Percentiles rank a stretch among this genome's conserved stretches.
phyloP scores from a whole-genome alignment of 2,888 invertebrate species.

The Tipula helvola region DNA sequence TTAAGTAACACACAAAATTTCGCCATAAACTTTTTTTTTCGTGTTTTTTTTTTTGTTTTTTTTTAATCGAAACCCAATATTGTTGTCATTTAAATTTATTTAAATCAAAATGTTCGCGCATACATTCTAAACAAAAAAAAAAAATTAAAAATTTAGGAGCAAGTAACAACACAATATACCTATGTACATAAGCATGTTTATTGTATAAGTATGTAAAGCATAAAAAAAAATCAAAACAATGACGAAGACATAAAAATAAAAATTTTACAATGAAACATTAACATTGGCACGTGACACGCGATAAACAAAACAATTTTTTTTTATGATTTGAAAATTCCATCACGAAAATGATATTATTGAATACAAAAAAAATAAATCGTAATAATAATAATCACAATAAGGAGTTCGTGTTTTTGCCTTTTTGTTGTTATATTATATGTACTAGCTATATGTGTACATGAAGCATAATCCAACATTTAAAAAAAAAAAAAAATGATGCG shows the following conservation, averaged over 20 bases:
- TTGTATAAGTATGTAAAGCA: not conserved
- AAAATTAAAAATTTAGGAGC: not conserved
- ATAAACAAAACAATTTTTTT: not conserved
- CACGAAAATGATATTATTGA: conserved; percentile 6
- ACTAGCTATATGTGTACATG: not conserved
- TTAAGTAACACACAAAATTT: not conserved
- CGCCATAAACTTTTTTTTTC: not conserved
- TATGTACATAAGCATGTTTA: not conserved
- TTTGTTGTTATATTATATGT: not conserved
- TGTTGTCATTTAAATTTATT: not conserved
- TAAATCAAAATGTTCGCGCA: not conserved
- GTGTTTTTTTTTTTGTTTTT: not conserved
- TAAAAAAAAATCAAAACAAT: not conserved
- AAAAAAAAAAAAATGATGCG: not conserved
- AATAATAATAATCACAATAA: not conserved
- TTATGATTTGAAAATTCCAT: conserved; percentile 6
- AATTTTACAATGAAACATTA: conserved; percentile 6
- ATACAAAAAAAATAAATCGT: not conserved
- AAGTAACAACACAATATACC: not conserved
- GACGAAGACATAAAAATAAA: not conserved
- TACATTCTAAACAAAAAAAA: not conserved
- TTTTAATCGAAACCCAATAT: not conserved
- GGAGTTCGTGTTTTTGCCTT: conserved; percentile 5
- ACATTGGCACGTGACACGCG: conserved; percentile 9
- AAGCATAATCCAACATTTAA: not conserved